These are phyloP conservation scores for Agonopterix subpropinquella DNA, from an alignment of 2,888 invertebrate species.

Conservation along the genomic window DNA sequence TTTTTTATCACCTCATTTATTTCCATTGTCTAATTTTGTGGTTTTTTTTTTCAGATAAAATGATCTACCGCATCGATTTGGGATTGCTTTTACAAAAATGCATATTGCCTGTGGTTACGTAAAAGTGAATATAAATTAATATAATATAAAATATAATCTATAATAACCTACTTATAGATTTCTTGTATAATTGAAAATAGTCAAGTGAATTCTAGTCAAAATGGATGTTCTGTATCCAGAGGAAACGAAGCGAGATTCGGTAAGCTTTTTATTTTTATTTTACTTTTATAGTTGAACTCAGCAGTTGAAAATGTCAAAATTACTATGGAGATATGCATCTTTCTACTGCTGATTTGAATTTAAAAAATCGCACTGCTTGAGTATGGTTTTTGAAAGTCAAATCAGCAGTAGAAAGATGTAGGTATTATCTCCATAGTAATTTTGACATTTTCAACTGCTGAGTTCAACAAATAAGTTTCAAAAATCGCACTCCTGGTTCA, in stretches of 20 bases:
- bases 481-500: no score
- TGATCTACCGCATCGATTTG: constrained; percentile 11
- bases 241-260: not conserved
- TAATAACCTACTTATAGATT: not conserved
- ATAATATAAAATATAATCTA: not conserved
- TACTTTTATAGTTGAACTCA: not conserved
- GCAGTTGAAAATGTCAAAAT: no score
- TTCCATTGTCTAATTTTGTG: not conserved
- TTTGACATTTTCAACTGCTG: no score
- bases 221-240: constrained; percentile 1
- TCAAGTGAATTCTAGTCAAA: constrained; percentile 1
- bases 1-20: no score
- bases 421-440: no score
- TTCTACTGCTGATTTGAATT: no score
- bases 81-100: constrained; percentile 8
- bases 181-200: not conserved
- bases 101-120: constrained; percentile 1
- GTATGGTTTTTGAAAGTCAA: no score
- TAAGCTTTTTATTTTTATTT: not conserved
- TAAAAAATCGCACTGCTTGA: no score
- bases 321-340: no score
- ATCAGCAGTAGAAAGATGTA: no score
- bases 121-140: not conserved
- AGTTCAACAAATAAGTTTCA: no score
- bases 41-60: constrained; percentile 16